These are phyloP conservation scores for Eristalinus sepulchralis DNA, from an alignment of 2,888 invertebrate genomes.

Conservation along the genomic window DNA sequence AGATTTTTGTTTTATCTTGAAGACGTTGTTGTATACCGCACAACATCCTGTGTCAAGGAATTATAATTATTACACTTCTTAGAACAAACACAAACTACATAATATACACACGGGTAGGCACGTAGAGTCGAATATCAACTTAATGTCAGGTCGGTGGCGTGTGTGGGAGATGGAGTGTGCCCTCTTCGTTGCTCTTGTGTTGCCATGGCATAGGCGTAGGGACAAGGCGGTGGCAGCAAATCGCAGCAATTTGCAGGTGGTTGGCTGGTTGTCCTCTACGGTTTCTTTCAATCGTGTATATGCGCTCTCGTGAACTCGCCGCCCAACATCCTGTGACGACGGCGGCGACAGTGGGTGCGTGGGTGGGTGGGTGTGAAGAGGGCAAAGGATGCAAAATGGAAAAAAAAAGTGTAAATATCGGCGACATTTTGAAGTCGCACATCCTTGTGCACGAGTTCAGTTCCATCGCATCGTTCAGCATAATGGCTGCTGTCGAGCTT, in stretches of 20 bases:
- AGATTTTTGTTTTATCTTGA: slow-evolving; percentile 48
- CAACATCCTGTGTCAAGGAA: slow-evolving; percentile 67
- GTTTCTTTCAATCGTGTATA: slow-evolving; percentile 41
- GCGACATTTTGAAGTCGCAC: slow-evolving; percentile 64
- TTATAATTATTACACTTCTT: slow-evolving; percentile 70
- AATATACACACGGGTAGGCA: slow-evolving; percentile 27
- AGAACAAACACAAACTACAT: slow-evolving; percentile 59
- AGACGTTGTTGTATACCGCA: slow-evolving; percentile 68
- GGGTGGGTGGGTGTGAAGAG: background rate
- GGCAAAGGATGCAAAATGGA: slow-evolving; percentile 57
- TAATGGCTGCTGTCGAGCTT: slow-evolving; percentile 40
- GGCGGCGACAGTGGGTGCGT: background rate
- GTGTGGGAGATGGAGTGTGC: background rate
- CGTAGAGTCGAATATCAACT: slow-evolving; percentile 49
- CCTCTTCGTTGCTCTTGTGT: slow-evolving; percentile 9
- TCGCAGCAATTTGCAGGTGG: slow-evolving; percentile 63
- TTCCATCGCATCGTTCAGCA: slow-evolving; percentile 23
- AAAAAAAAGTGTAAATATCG: slow-evolving; percentile 67
- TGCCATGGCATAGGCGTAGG: background rate
- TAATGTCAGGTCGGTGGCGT: slow-evolving; percentile 42
- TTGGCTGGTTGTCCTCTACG: slow-evolving; percentile 55
- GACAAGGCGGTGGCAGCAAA: slow-evolving; percentile 38
- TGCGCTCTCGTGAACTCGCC: slow-evolving; percentile 5
- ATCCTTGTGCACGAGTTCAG: slow-evolving; percentile 59
- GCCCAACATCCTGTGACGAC: background rate